Evolutionary conservation across 2,888 invertebrate species (phyloP).

Genomic region (Eulithis prunata): DNA sequence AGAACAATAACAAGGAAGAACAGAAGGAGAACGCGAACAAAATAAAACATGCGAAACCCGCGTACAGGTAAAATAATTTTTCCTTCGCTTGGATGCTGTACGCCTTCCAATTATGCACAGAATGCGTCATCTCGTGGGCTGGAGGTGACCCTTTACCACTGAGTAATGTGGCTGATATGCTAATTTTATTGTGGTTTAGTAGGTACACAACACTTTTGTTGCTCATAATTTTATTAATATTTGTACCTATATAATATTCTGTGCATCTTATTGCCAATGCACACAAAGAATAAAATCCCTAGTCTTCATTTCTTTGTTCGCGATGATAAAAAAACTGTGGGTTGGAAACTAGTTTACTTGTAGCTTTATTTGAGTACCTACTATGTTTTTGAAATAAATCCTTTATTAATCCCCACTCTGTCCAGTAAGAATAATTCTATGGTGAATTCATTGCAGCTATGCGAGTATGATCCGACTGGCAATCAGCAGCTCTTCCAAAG

Average conservation of each 20-base stretch:
- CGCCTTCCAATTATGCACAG: conserved; percentile 37
- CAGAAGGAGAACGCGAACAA: conserved; percentile 76
- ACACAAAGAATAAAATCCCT: neutral
- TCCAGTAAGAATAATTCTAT: neutral
- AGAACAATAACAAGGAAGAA: conserved; percentile 80
- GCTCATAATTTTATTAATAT: conserved; percentile 19
- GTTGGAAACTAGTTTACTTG: neutral
- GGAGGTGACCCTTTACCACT: conserved; percentile 50
- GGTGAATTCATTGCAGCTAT: conserved; percentile 77
- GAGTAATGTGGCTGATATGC: conserved; percentile 39
- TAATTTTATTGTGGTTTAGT: conserved; percentile 36
- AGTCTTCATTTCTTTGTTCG: conserved; percentile 11
- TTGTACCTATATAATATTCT: conserved; percentile 12
- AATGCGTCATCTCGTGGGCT: conserved; percentile 41
- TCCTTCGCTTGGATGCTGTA: conserved; percentile 38
- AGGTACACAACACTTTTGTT: conserved; percentile 25
- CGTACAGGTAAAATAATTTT: conserved; percentile 79
- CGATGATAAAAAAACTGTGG: neutral
- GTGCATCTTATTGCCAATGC: neutral
- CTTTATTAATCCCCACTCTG: neutral
- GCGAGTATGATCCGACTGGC: conserved; percentile 88
- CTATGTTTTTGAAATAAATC: neutral
- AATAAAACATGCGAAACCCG: conserved; percentile 84
- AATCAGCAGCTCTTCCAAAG: conserved; percentile 86
- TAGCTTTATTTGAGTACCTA: too few relatives aligned